Base-by-base conservation (phyloP, 2,797 vertebrate species). In the Poeciliopsis infans region DNA sequence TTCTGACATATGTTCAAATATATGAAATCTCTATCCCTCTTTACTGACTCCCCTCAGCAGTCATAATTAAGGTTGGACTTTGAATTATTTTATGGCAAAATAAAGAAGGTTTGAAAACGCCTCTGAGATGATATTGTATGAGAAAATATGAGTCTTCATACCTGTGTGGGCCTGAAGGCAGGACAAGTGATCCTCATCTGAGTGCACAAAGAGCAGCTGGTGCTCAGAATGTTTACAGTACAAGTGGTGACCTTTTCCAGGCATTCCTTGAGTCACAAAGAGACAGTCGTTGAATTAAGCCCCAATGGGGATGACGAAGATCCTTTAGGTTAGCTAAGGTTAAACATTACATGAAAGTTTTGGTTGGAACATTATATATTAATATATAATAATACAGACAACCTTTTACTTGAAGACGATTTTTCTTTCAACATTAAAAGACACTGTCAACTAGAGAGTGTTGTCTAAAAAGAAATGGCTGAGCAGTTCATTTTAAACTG, bases 1-100 rank as follows among this genome's bases (percentile, higher is more conserved):
- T 33, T 8, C 78, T 51, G 61, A 71, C 87, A 85, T 74, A 0
- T 76, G 73, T 84, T 85, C 77, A 75, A 85, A 82, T 53, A 75
- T 87, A 73, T 89, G 83, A 76, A 87, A 71, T 55, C 46, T 81
- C 66, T 76, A 70, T 53, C 87, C 83, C 89, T 90, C 88, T 85
- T 83, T 78, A 78, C 81, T 41, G 57, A 61, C 85, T 88, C 89
- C 85, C 64, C 75, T 81, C 75, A 83, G 86, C 84, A 53, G 51
- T 80, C 80, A 82, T 43, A 83, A 85, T 91, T 79, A 90, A 85
- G 49, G 68, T 79, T 83, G 39, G 51, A 78, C 74, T 73, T 76
- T 69, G 77, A 39, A 79, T 87, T 25, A 79, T 85, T 90, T 89
- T 77, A 49, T 55, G 84, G 45, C 61, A 72, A 25, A 78, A 85